Evolutionary conservation across 2,113 vertebrate genomes (phyloP), one percentile per base, ranked within the genome.

Genomic region (Daphoenositta chrysoptera): DNA sequence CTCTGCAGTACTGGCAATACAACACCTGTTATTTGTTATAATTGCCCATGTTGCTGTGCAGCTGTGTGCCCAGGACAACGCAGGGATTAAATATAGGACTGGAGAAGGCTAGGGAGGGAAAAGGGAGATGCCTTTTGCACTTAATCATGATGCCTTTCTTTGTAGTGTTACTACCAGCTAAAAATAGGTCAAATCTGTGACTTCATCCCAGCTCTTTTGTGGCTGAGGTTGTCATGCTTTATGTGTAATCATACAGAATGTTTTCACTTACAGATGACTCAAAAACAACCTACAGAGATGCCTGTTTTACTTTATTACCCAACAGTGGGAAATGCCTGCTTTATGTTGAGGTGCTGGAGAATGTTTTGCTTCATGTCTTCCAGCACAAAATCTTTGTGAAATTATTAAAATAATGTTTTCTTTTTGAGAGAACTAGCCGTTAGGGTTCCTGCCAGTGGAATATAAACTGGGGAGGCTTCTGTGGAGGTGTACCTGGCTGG

Each of bases 241-340:
- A 53, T 73, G 5, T 80, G 18, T 58, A 39, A n/a, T 70, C 0
- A 0, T 61, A 13, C 12, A 53, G 42, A 61, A 65, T 27, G 20
- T 48, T 75, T 84, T 48, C 26, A 15, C 40, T 48, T 68, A 30
- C 3, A 76, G 7, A 7, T 64, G 22, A 60, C 15, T 28, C 15
- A 6, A 7, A 73, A 64, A 18, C 0, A 0, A 10, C 44, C 11
- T 58, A 4, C 10, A 20, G n/a, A 95, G 77, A 7, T 26, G 28
- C 12, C 15, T 3, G 1, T 37, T 95, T 82, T 60, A n/a, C 11
- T 18, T 86, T 51, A 5, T 47, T 63, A 45, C 5, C 17, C n/a
- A 61, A 5, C 30, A 73, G 27, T 39, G 17, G 56, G 56, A 86
- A 53, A 16, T 54, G 8, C 11, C 24, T 66, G 15, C 24, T 72